Percentiles rank a stretch among this genome's conserved stretches.
Conservation (phyloP, 1,140 invertebrate genomes). For the Eurosta solidaginis region DNA sequence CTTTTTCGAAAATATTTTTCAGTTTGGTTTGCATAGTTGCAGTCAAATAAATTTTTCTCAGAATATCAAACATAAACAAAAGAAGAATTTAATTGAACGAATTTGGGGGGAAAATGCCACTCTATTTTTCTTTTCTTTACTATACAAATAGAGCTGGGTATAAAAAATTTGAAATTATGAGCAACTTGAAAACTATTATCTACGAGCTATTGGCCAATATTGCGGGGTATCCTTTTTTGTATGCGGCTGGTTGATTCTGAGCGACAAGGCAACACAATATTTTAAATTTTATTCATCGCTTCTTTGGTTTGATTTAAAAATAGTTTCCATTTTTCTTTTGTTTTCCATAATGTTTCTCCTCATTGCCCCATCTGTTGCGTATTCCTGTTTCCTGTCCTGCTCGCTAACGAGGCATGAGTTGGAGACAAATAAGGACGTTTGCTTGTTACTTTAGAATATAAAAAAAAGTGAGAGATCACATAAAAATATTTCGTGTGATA, state of each 20-base stretch:
- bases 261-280: background rate
- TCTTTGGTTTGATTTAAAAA: background rate
- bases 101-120: too few species aligned
- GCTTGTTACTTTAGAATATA: conserved; percentile 1
- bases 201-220: too few species aligned
- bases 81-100: too few species aligned
- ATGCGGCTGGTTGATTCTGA: background rate
- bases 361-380: background rate
- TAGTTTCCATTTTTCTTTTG: background rate
- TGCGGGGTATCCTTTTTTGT: background rate
- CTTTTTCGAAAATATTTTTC: too few species aligned
- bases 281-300: background rate
- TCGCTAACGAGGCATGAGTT: background rate
- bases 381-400: background rate
- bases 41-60: too few species aligned
- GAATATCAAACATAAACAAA: too few species aligned
- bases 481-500: background rate
- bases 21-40: too few species aligned
- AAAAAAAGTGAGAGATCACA: background rate
- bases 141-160: too few species aligned
- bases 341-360: conserved; percentile 5
- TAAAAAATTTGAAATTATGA: too few species aligned
- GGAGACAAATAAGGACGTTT: background rate
- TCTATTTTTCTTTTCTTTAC: too few species aligned
- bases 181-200: too few species aligned